Percentiles rank a stretch among this genome's conserved stretches.
Evolutionary conservation across 2,113 vertebrate genomes (phyloP).

Genomic region (Cryptomyrus ogoouensis): DNA sequence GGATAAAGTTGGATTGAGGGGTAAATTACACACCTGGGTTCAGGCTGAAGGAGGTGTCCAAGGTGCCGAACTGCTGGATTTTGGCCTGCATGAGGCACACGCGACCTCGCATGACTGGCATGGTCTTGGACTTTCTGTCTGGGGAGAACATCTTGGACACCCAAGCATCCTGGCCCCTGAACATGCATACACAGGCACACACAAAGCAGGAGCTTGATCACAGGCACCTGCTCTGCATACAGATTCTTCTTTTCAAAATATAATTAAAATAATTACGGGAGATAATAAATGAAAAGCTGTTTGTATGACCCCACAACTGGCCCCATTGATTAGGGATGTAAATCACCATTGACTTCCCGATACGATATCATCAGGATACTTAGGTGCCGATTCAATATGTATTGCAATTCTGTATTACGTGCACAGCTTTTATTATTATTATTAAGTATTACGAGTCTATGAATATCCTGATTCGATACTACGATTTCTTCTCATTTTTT

Average conservation of each 20-base stretch:
- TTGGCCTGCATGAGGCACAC: conserved; percentile 74
- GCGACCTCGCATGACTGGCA: conserved; percentile 82
- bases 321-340: no score
- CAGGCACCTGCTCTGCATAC: not conserved
- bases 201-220: not conserved
- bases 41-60: conserved; percentile 87
- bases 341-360: no score
- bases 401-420: no score
- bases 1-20: not conserved
- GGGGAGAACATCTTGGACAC: conserved; percentile 70
- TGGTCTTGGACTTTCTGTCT: conserved; percentile 87
- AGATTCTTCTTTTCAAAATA: not conserved
- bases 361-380: no score
- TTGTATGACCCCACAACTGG: not conserved
- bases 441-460: no score
- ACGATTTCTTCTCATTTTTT: no score
- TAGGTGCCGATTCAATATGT: no score
- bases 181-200: conserved; percentile 2
- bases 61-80: conserved; percentile 79
- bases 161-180: conserved; percentile 77
- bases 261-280: not conserved
- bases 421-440: no score
- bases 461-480: no score
- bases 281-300: not conserved
- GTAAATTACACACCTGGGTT: conserved; percentile 72